phyloP scores from a whole-genome alignment of 37 sponge, comb jelly and placozoan species.

The Diacarnus erythraeanus region DNA sequence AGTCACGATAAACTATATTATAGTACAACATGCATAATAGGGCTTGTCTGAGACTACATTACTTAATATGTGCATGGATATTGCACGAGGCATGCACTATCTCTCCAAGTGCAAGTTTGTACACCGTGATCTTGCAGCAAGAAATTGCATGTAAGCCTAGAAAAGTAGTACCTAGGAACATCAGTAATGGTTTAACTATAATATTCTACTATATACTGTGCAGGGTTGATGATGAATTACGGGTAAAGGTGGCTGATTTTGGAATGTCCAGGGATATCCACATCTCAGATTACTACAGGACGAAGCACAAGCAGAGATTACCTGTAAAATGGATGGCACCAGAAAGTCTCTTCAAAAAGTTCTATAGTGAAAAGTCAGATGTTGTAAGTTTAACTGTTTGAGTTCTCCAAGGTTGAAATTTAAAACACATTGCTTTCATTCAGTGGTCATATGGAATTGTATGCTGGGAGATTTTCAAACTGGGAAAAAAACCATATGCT shows the following conservation, averaged over 20 bases:
- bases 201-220: not conserved
- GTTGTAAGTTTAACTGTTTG: conserved; percentile 27
- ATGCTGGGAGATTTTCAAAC: conserved; percentile 59
- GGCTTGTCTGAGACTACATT: not conserved
- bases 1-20: not conserved
- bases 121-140: conserved; percentile 55
- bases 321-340: conserved; percentile 66
- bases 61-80: conserved; percentile 44
- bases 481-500: conserved; percentile 44
- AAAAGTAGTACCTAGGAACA: not conserved
- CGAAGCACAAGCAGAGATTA: conserved; percentile 15
- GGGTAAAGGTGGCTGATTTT: conserved; percentile 59
- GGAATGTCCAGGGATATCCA: conserved; percentile 51
- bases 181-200: not conserved
- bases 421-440: not conserved
- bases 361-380: conserved; percentile 55
- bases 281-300: conserved; percentile 33
- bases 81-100: conserved; percentile 61
- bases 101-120: conserved; percentile 34
- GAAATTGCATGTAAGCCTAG: conserved; percentile 56
- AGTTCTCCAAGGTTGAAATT: not conserved
- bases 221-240: conserved; percentile 53
- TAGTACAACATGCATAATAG: not conserved
- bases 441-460: conserved; percentile 70
- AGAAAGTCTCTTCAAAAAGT: conserved; percentile 49